Percentiles rank a stretch among this genome's conserved stretches.
phyloP scores from a whole-genome alignment of 2,113 vertebrate genomes.

The Psittacula cyanocephala region DNA sequence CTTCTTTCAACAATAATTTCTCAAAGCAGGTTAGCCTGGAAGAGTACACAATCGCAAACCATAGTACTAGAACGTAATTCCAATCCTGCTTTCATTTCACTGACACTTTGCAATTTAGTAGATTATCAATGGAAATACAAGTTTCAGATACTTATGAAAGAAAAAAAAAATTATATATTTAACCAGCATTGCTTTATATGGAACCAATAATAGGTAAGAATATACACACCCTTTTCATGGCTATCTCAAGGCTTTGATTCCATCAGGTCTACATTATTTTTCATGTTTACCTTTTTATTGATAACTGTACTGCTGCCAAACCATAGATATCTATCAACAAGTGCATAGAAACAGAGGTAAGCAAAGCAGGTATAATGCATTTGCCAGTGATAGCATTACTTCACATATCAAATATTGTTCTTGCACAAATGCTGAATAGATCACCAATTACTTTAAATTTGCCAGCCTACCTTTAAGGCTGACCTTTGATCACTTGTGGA shows the following conservation, averaged over 20 bases:
- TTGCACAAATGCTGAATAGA: not conserved
- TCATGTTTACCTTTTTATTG: not conserved
- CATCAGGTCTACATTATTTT: not conserved
- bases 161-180: not conserved
- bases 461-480: not conserved
- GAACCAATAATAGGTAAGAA: not conserved
- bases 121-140: not conserved
- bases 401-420: not conserved
- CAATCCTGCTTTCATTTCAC: not conserved
- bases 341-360: not conserved
- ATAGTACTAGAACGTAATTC: not conserved
- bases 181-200: not conserved
- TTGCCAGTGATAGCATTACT: not conserved
- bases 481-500: not conserved
- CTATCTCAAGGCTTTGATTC: not conserved
- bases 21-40: not conserved
- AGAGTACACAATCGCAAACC: not conserved
- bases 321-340: not conserved
- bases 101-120: not conserved
- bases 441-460: not conserved
- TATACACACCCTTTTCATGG: not conserved
- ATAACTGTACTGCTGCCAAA: not conserved
- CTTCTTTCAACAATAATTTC: not conserved
- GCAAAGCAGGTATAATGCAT: not conserved
- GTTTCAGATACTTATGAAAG: not conserved